Conservation (phyloP, 2,797 vertebrate species). For the Carcharodon carcharias region DNA sequence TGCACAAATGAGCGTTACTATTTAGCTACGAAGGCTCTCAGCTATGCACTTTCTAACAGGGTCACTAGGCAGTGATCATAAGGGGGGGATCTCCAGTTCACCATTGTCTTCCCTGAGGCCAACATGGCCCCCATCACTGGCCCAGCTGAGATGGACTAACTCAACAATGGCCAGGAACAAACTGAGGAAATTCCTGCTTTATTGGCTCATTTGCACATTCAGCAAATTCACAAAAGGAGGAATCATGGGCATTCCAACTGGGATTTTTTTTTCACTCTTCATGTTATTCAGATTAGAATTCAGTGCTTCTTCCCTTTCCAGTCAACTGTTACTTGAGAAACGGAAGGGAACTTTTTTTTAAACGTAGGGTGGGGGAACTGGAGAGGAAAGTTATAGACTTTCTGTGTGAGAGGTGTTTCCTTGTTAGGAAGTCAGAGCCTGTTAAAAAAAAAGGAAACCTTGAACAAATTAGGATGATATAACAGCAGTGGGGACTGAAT, state of each 20-base stretch:
- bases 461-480: not conserved
- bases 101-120: not conserved
- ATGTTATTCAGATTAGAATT: not conserved
- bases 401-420: not conserved
- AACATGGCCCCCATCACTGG: not conserved
- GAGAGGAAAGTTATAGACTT: not conserved
- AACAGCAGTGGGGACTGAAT: not conserved
- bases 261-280: not conserved
- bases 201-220: not conserved
- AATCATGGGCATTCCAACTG: not conserved
- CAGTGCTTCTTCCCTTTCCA: not conserved
- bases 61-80: not conserved
- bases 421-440: not conserved
- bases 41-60: not conserved
- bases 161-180: not conserved
- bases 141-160: not conserved
- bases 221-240: not conserved
- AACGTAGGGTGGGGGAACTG: not conserved
- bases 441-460: not conserved
- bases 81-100: not conserved
- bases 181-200: not conserved
- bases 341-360: not conserved
- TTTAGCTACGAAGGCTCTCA: not conserved
- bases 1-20: not conserved
- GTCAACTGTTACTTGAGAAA: not conserved